Conservation (phyloP, 2,888 invertebrate genomes). For the Lasioglossum figueresi region DNA sequence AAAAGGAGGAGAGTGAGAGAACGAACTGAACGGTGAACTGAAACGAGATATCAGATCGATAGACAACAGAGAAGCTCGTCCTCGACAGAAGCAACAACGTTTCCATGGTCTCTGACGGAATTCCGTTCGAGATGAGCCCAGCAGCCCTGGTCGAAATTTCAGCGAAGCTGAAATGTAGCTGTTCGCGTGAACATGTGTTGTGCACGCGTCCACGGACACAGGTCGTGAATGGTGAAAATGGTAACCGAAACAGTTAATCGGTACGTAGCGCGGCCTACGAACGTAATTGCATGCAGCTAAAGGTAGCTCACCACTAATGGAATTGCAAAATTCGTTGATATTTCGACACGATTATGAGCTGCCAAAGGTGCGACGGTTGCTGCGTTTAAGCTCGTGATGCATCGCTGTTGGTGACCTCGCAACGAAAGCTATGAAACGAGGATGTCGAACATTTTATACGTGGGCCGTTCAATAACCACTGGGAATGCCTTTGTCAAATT, state of each 20-base stretch:
- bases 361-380: not conserved
- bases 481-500: not conserved
- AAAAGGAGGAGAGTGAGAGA: too few relatives aligned
- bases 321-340: slow-evolving; percentile 37
- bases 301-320: not conserved
- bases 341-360: not conserved
- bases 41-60: not conserved
- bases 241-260: slow-evolving; percentile 39
- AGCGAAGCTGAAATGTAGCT: not conserved
- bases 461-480: slow-evolving; percentile 7
- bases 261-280: not conserved
- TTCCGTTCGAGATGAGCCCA: not conserved
- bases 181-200: not conserved
- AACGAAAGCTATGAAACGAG: slow-evolving; percentile 8
- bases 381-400: not conserved
- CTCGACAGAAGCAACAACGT: slow-evolving; percentile 16
- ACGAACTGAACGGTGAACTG: not conserved
- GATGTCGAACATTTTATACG: not conserved
- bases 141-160: not conserved
- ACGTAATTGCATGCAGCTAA: slow-evolving; percentile 10
- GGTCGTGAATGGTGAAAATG: slow-evolving; percentile 18
- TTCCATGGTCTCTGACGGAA: slow-evolving; percentile 29
- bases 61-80: not conserved
- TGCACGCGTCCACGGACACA: not conserved
- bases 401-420: not conserved